Evolutionary conservation across 2,113 vertebrate species (phyloP), one percentile per base, ranked within the genome.

Genomic region (Eulacestoma nigropectus): DNA sequence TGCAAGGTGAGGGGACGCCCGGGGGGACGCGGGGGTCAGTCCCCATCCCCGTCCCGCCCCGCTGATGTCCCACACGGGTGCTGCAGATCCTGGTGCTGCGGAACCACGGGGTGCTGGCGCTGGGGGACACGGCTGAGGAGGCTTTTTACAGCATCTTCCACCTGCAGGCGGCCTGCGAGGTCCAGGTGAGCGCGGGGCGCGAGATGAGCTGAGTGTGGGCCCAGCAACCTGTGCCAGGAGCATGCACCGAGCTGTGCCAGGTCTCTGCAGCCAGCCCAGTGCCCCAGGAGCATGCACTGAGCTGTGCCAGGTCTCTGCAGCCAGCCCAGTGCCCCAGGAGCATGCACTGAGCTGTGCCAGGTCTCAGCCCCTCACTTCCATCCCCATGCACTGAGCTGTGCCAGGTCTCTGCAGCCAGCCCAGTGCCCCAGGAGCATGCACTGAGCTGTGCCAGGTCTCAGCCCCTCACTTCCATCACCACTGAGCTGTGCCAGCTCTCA

Each of bases 81-180:
- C 73, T 6, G 12, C 96, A 99, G 99, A 98, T 99, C 85, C 98
- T 99, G 96, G 98, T 99, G 95, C 98, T 99, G 97, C 98, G 99
- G 94, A 99, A 99, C 96, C 99, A 99, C 3, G 99, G 99, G 15
- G 98, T 99, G 56, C 96, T 99, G 89, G 99, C 99, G 3, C 97
- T 99, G 47, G 99, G 99, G 1, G 99, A 99, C 95, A 99, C 99
- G 0, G 98, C 99, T 11, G 99, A 99, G 94, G 99, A 99, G 95
- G 99, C 99, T 0, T 99, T 99, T 95, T 99, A 99, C 95, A 98
- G 99, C 93, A 97, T 99, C 97, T 99, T 99, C 95, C 99, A 99
- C 80, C 98, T 99, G 95, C 99, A 99, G 98, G 98, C 99, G 4
- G 99, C 99, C 46, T 99, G 99, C 59, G 99, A 99, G 97, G 98